Conservation (phyloP, 2,888 invertebrate species). For the Tipula vernalis region DNA sequence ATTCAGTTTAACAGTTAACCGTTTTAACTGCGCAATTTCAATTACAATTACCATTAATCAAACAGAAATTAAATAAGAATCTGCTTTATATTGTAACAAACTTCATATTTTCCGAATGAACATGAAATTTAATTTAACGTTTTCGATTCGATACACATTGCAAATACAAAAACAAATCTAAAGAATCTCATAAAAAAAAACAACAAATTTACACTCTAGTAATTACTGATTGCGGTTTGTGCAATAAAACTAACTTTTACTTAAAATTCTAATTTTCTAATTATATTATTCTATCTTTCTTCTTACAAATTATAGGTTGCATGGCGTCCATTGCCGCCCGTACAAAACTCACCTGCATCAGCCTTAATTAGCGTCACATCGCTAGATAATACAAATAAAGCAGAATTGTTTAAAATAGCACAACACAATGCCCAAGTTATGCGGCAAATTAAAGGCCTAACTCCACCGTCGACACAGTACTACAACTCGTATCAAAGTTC, state of each 20-base stretch:
- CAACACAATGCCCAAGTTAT: conserved; percentile 17
- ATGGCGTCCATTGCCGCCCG: conserved; percentile 13
- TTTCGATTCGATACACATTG: background rate
- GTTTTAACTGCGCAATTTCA: background rate
- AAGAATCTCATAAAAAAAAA: background rate
- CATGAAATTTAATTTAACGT: background rate
- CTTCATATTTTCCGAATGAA: background rate
- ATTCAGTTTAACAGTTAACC: background rate
- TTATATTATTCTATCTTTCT: background rate
- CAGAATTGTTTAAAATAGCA: conserved; percentile 17
- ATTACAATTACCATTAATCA: too few relatives aligned
- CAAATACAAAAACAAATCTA: background rate
- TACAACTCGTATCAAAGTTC: conserved; percentile 13
- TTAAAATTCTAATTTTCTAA: background rate
- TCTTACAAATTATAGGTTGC: conserved; percentile 11
- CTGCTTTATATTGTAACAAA: background rate
- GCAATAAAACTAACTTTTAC: background rate
- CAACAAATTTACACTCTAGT: background rate
- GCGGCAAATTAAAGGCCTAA: conserved; percentile 16
- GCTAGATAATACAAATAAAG: conserved; percentile 15
- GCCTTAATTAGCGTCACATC: conserved; percentile 15
- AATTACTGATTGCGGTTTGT: background rate
- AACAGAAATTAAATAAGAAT: too few relatives aligned
- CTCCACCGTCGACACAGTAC: conserved; percentile 16
- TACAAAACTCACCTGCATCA: conserved; percentile 13